These are phyloP conservation scores for Drosophila seguyi DNA, from an alignment of 1,140 invertebrate species.

Conservation along the genomic window DNA sequence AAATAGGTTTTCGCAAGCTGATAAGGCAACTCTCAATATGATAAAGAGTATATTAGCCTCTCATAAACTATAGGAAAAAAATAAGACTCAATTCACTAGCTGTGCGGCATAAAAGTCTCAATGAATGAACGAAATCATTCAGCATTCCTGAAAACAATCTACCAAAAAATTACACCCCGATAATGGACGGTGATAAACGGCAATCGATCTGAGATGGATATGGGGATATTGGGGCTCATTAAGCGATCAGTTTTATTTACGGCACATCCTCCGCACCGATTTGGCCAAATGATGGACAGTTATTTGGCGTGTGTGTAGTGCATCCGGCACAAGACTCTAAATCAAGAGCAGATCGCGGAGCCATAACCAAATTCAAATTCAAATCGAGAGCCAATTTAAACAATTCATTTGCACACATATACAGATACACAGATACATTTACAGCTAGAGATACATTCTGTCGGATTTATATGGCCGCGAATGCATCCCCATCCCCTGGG, in stretches of 20 bases:
- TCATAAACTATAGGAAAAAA: slow-evolving; percentile 3
- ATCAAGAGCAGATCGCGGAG: slow-evolving; percentile 34
- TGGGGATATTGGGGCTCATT: slow-evolving; percentile 43
- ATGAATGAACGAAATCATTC: slow-evolving; percentile 27
- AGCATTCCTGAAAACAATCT: slow-evolving; percentile 17
- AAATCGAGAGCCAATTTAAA: slow-evolving; percentile 54
- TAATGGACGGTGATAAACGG: slow-evolving; percentile 26
- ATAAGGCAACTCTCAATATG: slow-evolving; percentile 9
- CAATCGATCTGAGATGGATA: slow-evolving; percentile 30
- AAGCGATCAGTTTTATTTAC: slow-evolving; percentile 71
- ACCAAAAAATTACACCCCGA: slow-evolving; percentile 23
- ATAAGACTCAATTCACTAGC: not conserved
- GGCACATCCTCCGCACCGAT: slow-evolving; percentile 47
- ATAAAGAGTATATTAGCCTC: not conserved
- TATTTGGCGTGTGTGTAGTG: slow-evolving; percentile 76
- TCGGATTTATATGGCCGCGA: slow-evolving; percentile 1
- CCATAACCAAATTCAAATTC: slow-evolving; percentile 48
- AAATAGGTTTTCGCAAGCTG: not conserved
- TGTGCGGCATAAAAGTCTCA: slow-evolving; percentile 2
- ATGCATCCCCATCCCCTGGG: slow-evolving; percentile 29
- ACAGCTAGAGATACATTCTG: not conserved
- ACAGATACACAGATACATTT: not conserved
- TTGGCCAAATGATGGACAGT: slow-evolving; percentile 36
- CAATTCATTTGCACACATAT: slow-evolving; percentile 45
- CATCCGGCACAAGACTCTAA: slow-evolving; percentile 66